A percentile compares a stretch with the other conserved stretches of the same genome.
Evolutionary conservation across 1,140 invertebrate genomes (phyloP).

Genomic region (Drosophila oshimai): DNA sequence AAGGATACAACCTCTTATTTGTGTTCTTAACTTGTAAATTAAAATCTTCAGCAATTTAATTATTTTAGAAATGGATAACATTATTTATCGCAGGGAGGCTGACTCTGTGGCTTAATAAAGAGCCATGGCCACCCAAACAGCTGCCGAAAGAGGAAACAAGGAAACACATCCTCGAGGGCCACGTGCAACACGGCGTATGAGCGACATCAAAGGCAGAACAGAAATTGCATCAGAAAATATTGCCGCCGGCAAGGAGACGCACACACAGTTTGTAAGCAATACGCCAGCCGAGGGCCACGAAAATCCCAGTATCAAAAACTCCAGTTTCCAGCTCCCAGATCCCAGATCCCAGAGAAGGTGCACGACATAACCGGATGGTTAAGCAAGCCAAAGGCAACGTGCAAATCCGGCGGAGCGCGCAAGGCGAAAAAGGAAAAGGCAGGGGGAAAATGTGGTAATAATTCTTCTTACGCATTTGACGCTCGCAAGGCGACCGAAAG

Average conservation of each 20-base stretch:
- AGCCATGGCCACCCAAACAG: too few species aligned
- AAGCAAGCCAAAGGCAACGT: slow-evolving; percentile 50
- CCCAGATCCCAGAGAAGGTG: background rate
- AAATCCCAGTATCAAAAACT: slow-evolving; percentile 23
- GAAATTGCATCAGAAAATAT: slow-evolving; percentile 48
- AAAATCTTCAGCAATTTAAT: too few species aligned
- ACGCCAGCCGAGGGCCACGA: slow-evolving; percentile 13
- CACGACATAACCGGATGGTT: slow-evolving; percentile 39
- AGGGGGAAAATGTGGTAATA: slow-evolving; percentile 58
- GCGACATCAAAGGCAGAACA: slow-evolving; percentile 40
- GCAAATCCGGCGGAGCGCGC: slow-evolving; percentile 39
- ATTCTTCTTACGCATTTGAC: slow-evolving; percentile 64
- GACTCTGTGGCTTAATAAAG: too few species aligned
- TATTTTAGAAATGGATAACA: too few species aligned
- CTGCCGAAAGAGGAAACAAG: background rate
- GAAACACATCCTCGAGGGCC: background rate
- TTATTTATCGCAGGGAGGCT: too few species aligned
- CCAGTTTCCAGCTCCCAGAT: background rate
- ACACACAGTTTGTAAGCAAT: slow-evolving; percentile 65
- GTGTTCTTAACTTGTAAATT: too few species aligned
- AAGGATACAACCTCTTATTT: too few species aligned
- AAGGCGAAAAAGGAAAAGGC: slow-evolving; percentile 13
- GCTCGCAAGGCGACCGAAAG: slow-evolving; percentile 31
- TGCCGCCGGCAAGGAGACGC: slow-evolving; percentile 40
- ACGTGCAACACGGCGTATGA: slow-evolving; percentile 69